These are phyloP conservation scores for Lithosia quadra DNA, from an alignment of 2,888 invertebrate species.

Conservation along the genomic window DNA sequence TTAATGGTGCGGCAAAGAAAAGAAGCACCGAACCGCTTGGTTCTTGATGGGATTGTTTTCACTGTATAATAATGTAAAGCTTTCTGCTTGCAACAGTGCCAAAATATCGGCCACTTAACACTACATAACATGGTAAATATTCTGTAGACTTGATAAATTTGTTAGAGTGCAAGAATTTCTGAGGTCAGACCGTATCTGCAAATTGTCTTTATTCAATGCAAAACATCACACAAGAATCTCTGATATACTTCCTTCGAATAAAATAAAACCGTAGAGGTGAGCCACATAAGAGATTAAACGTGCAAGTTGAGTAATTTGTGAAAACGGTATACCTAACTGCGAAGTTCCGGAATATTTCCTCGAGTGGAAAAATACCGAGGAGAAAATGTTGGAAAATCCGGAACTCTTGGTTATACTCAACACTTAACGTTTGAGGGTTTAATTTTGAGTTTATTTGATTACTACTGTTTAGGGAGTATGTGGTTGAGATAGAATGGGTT, in stretches of 20 bases:
- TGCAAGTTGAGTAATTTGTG: constrained; percentile 37
- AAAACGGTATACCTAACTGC: constrained; percentile 40
- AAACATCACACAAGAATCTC: neutral
- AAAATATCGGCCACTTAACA: too few relatives aligned
- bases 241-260: constrained; percentile 16
- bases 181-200: too few relatives aligned
- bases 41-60: too few relatives aligned
- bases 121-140: too few relatives aligned
- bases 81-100: too few relatives aligned
- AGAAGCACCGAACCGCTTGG: too few relatives aligned
- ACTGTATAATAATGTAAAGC: too few relatives aligned
- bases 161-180: too few relatives aligned
- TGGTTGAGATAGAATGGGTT: neutral
- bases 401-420: constrained; percentile 11
- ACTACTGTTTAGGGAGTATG: neutral
- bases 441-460: constrained; percentile 11
- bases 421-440: constrained; percentile 11
- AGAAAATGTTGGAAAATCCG: constrained; percentile 22
- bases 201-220: too few relatives aligned
- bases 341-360: constrained; percentile 30
- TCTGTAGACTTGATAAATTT: too few relatives aligned
- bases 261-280: constrained; percentile 18
- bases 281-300: constrained; percentile 42
- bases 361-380: constrained; percentile 40
- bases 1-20: too few relatives aligned